Evolutionary conservation across 2,888 invertebrate genomes (phyloP), one percentile per base, ranked within the genome.

Genomic region (Falcaria lacertinaria): DNA sequence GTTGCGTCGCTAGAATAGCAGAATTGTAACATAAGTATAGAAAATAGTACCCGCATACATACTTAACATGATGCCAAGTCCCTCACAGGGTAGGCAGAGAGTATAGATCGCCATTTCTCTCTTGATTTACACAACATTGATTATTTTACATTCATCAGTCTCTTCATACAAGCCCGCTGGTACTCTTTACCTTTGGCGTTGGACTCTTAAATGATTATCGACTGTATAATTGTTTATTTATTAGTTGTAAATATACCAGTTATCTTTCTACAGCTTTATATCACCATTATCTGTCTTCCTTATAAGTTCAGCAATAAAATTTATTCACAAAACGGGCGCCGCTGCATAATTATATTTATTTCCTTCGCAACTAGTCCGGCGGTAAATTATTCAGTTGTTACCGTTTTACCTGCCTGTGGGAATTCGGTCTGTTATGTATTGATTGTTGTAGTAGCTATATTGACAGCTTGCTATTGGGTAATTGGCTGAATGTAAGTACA

Each of bases 211-310:
- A n/a, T n/a, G n/a, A n/a, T n/a, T n/a, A n/a, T n/a, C n/a, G n/a
- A n/a, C n/a, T n/a, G n/a, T n/a, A n/a, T n/a, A n/a, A n/a, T n/a
- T n/a, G n/a, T n/a, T n/a, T n/a, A n/a, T n/a, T n/a, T n/a, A n/a
- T n/a, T n/a, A n/a, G n/a, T n/a, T n/a, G n/a, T n/a, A n/a, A 33
- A 50, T 57, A 51, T 39, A 32, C 45, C 16, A 56, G 63, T 61
- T 60, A 60, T 55, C 44, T 55, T 51, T 54, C 56, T 57, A 56
- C 38, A 38, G 1, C n/a, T 49, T 22, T 34, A 51, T 59, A 66
- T 69, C 66, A 66, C 53, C 52, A 54, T 56, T 69, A 66, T 64
- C 61, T 56, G 46, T 52, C 54, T 64, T 54, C 72, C 71, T 61
- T 72, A 64, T 65, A 69, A 56, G 69, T 43, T 41, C 43, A 25